Evolutionary conservation across 2,888 invertebrate species (phyloP).

Genomic region (Mongoloraphidia duomilia): DNA sequence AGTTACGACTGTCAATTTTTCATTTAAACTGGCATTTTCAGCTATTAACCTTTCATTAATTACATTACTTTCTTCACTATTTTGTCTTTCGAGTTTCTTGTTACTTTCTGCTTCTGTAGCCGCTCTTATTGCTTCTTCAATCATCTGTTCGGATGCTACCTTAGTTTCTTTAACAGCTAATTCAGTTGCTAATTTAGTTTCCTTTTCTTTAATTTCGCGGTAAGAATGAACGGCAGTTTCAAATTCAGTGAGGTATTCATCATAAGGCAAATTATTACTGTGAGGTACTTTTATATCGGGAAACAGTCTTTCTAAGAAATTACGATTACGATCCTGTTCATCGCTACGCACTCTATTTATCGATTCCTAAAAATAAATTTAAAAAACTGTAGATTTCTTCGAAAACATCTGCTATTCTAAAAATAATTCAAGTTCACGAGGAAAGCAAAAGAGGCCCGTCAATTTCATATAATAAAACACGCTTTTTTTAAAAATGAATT

Average conservation of each 20-base stretch:
- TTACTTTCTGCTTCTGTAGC: slow-evolving; percentile 13
- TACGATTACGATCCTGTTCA: slow-evolving; percentile 31
- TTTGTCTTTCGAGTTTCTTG: too few relatives aligned
- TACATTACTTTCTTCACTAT: slow-evolving; percentile 17
- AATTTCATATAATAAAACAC: too few relatives aligned
- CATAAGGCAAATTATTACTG: slow-evolving; percentile 17
- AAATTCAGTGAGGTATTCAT: slow-evolving; percentile 25
- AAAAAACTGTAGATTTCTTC: not conserved
- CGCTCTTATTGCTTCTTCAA: slow-evolving; percentile 21
- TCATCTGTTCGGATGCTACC: slow-evolving; percentile 20
- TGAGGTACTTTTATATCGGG: slow-evolving; percentile 35
- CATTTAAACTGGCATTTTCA: slow-evolving; percentile 8
- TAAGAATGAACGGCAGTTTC: slow-evolving; percentile 13
- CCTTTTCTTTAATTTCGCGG: not conserved
- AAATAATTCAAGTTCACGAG: too few relatives aligned
- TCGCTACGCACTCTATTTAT: slow-evolving; percentile 25
- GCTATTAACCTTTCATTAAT: slow-evolving; percentile 11
- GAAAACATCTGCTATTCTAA: too few relatives aligned
- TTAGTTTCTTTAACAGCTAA: not conserved
- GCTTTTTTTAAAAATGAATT: too few relatives aligned
- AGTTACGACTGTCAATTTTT: slow-evolving; percentile 20
- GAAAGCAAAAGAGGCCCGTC: too few relatives aligned
- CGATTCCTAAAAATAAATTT: slow-evolving; percentile 17
- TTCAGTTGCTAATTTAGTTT: not conserved
- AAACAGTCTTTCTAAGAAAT: slow-evolving; percentile 48